Evolutionary conservation across 2,113 vertebrate species (phyloP).

Genomic region (Rousettus leschenaultii): DNA sequence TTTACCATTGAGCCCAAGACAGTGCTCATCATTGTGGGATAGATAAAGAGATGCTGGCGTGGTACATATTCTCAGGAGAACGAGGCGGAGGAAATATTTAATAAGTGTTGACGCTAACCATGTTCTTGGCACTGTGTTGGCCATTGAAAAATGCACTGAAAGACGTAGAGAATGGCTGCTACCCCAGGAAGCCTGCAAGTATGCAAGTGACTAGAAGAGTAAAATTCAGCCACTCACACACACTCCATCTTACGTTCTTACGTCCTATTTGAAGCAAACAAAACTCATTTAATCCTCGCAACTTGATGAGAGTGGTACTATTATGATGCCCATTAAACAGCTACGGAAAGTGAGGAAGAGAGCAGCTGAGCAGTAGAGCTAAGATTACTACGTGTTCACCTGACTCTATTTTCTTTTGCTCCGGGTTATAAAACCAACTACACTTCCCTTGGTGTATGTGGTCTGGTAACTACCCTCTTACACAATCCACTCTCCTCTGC

Average conservation of each 20-base stretch:
- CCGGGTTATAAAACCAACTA: neutral
- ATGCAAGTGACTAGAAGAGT: neutral
- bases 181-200: neutral
- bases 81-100: neutral
- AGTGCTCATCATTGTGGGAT: neutral
- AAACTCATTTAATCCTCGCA: neutral
- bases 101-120: neutral
- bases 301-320: neutral
- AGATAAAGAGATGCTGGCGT: neutral
- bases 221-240: neutral
- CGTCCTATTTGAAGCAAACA: neutral
- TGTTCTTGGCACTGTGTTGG: neutral
- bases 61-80: neutral
- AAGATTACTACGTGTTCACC: neutral
- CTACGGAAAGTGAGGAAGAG: neutral
- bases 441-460: rapidly evolving
- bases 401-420: neutral
- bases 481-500: neutral
- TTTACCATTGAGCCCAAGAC: neutral
- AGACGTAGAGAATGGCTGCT: neutral
- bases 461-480: neutral
- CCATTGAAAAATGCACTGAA: neutral
- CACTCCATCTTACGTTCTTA: neutral
- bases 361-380: neutral
- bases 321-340: neutral